These are phyloP conservation scores for Dichetophora obliterata DNA, from an alignment of 2,888 invertebrate genomes.

Conservation along the genomic window DNA sequence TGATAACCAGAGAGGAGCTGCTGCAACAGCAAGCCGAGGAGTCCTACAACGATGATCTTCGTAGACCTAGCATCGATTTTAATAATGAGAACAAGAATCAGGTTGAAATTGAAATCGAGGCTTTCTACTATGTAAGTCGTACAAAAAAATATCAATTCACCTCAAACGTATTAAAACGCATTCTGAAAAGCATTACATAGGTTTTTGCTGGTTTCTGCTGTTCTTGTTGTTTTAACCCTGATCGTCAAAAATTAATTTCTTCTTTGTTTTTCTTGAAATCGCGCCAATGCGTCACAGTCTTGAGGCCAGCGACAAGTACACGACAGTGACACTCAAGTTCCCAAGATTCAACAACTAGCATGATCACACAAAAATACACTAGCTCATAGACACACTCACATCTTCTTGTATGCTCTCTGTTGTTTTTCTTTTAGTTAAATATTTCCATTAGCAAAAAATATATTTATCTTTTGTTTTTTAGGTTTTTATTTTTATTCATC, in stretches of 20 bases:
- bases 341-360: not conserved
- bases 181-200: not conserved
- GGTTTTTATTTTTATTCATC: too few species aligned
- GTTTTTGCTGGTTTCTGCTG: not conserved
- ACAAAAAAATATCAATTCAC: too few species aligned
- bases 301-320: slow-evolving; percentile 5
- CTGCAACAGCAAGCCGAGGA: slow-evolving; percentile 52
- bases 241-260: not conserved
- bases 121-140: slow-evolving; percentile 67
- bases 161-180: not conserved
- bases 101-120: slow-evolving; percentile 67
- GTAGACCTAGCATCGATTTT: slow-evolving; percentile 57
- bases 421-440: not conserved
- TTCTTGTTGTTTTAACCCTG: slow-evolving; percentile 16
- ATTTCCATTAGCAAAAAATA: not conserved
- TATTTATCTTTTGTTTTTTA: too few species aligned
- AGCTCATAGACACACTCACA: not conserved
- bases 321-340: slow-evolving; percentile 25
- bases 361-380: not conserved
- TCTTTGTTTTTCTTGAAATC: slow-evolving; percentile 11
- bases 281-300: slow-evolving; percentile 15
- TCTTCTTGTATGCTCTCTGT: not conserved
- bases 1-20: slow-evolving; percentile 64
- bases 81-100: slow-evolving; percentile 61
- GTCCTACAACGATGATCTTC: slow-evolving; percentile 43